phyloP scores from a whole-genome alignment of 2,113 vertebrate genomes.

The Glaucomys volans region DNA sequence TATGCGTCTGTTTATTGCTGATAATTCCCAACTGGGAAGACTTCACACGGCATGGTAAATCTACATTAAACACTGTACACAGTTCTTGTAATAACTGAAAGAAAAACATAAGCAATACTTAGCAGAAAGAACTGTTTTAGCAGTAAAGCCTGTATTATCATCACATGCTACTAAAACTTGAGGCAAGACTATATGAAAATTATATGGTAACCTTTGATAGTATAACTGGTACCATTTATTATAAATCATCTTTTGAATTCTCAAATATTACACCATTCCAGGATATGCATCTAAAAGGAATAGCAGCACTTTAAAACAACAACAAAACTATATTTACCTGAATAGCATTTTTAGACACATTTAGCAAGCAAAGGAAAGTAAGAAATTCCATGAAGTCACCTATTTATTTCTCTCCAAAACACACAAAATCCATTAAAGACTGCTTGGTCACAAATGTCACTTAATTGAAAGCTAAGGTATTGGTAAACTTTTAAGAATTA shows the following conservation, averaged over 20 bases:
- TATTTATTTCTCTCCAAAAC: background rate
- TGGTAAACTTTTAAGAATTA: background rate
- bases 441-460: background rate
- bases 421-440: conserved; percentile 12
- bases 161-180: background rate
- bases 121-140: conserved; percentile 29
- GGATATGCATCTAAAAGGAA: background rate
- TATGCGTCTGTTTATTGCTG: conserved; percentile 95
- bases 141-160: background rate
- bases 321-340: background rate
- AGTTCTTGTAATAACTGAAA: conserved; percentile 96
- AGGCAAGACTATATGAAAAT: background rate
- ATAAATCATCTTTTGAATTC: background rate
- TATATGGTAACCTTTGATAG: background rate
- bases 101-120: conserved; percentile 65
- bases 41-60: conserved; percentile 97
- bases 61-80: conserved; percentile 99
- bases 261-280: background rate
- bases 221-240: background rate
- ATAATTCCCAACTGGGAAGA: conserved; percentile 99
- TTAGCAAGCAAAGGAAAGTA: conserved; percentile 10
- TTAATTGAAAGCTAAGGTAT: conserved; percentile 18
- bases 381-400: conserved; percentile 12
- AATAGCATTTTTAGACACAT: background rate
- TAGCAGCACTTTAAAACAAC: background rate